Conservation (phyloP, 2,797 vertebrate genomes). For the Lagorchestes hirsutus region DNA sequence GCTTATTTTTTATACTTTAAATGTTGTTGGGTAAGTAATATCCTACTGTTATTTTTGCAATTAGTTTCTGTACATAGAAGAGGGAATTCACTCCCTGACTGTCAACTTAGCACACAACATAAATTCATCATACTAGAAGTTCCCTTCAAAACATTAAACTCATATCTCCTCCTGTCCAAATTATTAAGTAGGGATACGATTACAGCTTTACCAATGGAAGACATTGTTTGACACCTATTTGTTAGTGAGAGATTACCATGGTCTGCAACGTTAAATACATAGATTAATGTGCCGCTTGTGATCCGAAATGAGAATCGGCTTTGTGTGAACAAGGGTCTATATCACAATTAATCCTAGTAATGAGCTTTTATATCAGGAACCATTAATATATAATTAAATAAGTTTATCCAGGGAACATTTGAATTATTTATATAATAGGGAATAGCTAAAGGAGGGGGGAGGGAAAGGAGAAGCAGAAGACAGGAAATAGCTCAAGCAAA, state of each 20-base stretch:
- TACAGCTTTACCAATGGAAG: conserved; percentile 48
- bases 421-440: conserved; percentile 77
- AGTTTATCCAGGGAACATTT: conserved; percentile 80
- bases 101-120: conserved; percentile 44
- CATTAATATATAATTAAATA: conserved; percentile 81
- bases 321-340: conserved; percentile 65
- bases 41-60: background rate
- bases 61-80: conserved; percentile 34
- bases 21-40: conserved; percentile 20
- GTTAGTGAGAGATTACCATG: conserved; percentile 66
- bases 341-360: conserved; percentile 75
- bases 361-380: conserved; percentile 78
- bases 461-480: conserved; percentile 49
- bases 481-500: conserved; percentile 61
- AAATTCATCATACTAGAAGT: conserved; percentile 15
- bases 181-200: conserved; percentile 55
- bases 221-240: conserved; percentile 51
- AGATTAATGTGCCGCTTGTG: conserved; percentile 57
- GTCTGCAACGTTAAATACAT: conserved; percentile 50
- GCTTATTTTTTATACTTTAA: background rate
- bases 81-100: conserved; percentile 1
- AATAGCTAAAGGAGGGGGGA: conserved; percentile 58
- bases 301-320: conserved; percentile 62
- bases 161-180: conserved; percentile 11
- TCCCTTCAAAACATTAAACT: conserved; percentile 36